Percentiles rank a stretch among this genome's conserved stretches.
Conservation (phyloP, 2,797 vertebrate genomes). For the Bradypodion ventrale region DNA sequence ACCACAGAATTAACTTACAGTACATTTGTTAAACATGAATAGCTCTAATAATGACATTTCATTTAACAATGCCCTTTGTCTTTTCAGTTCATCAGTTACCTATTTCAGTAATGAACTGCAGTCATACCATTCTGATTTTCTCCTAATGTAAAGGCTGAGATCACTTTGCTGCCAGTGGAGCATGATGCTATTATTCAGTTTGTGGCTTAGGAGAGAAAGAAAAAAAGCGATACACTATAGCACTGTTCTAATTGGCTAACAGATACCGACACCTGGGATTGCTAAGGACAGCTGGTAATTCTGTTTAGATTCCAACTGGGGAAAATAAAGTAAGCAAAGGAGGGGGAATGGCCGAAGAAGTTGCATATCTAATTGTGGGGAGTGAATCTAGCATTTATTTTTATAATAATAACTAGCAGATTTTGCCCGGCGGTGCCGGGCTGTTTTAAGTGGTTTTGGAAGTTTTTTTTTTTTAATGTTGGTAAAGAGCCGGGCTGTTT, state of each 20-base stretch:
- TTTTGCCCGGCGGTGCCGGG: too few species aligned
- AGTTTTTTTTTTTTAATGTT: too few species aligned
- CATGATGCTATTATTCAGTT: constrained; percentile 83
- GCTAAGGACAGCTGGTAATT: constrained; percentile 66
- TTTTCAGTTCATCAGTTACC: constrained; percentile 85
- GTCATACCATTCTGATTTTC: constrained; percentile 82
- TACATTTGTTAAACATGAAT: constrained; percentile 86
- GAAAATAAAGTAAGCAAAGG: constrained; percentile 56
- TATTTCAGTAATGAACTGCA: constrained; percentile 84
- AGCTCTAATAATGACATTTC: constrained; percentile 84
- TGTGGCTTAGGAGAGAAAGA: constrained; percentile 65
- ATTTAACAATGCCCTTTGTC: constrained; percentile 85
- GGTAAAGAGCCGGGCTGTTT: too few species aligned
- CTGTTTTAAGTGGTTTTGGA: too few species aligned
- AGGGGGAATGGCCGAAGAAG: constrained; percentile 49
- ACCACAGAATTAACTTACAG: constrained; percentile 82
- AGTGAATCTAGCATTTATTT: constrained; percentile 64
- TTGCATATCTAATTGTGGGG: constrained; percentile 59
- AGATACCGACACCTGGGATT: constrained; percentile 70
- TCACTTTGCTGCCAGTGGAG: constrained; percentile 81
- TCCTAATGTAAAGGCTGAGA: constrained; percentile 83
- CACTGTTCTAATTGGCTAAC: constrained; percentile 75
- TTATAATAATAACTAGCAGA: too few species aligned
- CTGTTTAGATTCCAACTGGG: constrained; percentile 64
- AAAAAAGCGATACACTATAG: constrained; percentile 78